Percentiles rank a stretch among this genome's conserved stretches.
These are phyloP conservation scores for Beaufortia kweichowensis DNA, from an alignment of 2,113 vertebrate genomes.

Conservation along the genomic window DNA sequence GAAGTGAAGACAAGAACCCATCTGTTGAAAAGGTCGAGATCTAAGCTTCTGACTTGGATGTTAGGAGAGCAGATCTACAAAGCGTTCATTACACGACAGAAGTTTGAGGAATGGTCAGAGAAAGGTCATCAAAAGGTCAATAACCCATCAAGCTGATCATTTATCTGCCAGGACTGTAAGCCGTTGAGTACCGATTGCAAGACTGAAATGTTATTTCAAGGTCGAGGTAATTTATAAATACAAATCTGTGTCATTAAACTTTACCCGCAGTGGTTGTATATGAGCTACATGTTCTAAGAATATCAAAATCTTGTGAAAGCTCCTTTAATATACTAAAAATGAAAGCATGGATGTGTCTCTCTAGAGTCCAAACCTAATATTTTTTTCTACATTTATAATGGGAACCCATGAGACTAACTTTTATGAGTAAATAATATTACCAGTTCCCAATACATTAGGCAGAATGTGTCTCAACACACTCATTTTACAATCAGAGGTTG, in stretches of 20 bases:
- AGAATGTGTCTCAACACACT: background rate
- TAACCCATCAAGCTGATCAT: conserved; percentile 11
- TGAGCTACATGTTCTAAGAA: background rate
- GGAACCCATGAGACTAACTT: conserved; percentile 13
- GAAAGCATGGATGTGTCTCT: background rate
- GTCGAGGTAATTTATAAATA: background rate
- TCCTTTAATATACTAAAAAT: background rate
- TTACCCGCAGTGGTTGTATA: background rate
- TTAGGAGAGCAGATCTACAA: conserved; percentile 14
- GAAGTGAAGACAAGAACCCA: conserved; percentile 17
- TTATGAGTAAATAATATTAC: conserved; percentile 14
- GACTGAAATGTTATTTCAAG: background rate
- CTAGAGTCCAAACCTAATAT: background rate
- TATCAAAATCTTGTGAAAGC: conserved; percentile 8
- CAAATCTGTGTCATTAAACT: conserved; percentile 8
- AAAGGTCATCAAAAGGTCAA: conserved; percentile 47
- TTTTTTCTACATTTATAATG: conserved; percentile 9
- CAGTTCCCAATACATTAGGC: background rate
- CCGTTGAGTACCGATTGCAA: background rate
- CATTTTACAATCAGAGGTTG: background rate
- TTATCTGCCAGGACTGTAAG: background rate
- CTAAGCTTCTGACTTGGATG: conserved; percentile 27
- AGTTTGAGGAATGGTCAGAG: conserved; percentile 12
- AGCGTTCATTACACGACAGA: conserved; percentile 23
- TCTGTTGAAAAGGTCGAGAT: conserved; percentile 47